phyloP scores from a whole-genome alignment of 2,797 vertebrate genomes.

The Poecilia picta region DNA sequence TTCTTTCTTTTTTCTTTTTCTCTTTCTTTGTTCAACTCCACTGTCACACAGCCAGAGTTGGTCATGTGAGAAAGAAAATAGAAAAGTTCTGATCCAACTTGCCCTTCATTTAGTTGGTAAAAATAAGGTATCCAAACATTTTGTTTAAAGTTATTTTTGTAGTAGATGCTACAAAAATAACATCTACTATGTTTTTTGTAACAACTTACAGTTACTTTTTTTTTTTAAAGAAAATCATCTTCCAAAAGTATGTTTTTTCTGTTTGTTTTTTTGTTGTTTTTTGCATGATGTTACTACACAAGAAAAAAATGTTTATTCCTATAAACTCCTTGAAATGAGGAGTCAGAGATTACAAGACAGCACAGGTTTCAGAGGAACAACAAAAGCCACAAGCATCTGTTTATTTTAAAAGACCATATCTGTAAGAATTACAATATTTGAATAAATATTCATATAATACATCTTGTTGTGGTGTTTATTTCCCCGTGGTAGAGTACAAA shows the following conservation, averaged over 20 bases:
- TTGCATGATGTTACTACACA: slow-evolving; percentile 61
- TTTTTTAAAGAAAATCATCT: not conserved
- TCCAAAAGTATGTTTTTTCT: slow-evolving; percentile 2
- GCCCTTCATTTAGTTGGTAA: slow-evolving; percentile 19
- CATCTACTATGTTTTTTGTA: not conserved
- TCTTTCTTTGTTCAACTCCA: slow-evolving; percentile 19
- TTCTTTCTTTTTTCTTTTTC: not conserved
- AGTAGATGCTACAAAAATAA: slow-evolving; percentile 8
- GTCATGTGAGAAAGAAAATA: slow-evolving; percentile 24
- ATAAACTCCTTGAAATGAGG: slow-evolving; percentile 26
- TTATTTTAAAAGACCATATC: slow-evolving; percentile 67
- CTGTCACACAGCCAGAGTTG: slow-evolving; percentile 25
- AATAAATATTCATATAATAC: slow-evolving; percentile 76
- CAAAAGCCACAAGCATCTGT: slow-evolving; percentile 54
- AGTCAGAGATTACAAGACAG: slow-evolving; percentile 43
- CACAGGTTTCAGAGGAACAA: slow-evolving; percentile 62
- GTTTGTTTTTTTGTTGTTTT: not conserved
- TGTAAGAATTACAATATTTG: slow-evolving; percentile 68
- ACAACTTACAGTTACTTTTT: not conserved
- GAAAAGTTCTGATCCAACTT: slow-evolving; percentile 28
- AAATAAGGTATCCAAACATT: slow-evolving; percentile 11
- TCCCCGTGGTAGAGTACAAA: not conserved
- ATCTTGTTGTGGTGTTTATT: slow-evolving; percentile 21
- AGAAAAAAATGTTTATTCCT: slow-evolving; percentile 33
- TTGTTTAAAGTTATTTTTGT: slow-evolving; percentile 17